Evolutionary conservation across 1,140 invertebrate genomes (phyloP), one percentile per base, ranked within the genome.

Genomic region (Matsumurasca onukii): DNA sequence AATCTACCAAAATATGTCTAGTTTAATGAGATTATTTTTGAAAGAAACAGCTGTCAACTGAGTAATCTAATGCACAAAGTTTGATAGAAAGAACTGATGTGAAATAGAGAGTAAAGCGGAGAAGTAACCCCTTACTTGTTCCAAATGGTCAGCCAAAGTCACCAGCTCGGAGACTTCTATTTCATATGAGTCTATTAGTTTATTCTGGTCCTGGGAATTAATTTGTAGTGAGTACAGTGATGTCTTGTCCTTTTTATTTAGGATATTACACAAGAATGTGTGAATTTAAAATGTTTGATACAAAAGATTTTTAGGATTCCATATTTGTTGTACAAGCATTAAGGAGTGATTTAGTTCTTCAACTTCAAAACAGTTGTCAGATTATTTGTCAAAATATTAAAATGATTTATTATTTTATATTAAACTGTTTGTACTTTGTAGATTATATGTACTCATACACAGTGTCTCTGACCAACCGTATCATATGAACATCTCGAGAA

Each of bases 91-190:
- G 64, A 51, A 30, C 39, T 25, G 51, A 45, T 25, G 29, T 24
- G 48, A 27, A 5, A 66, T 22, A 71, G 22, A 61, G 57, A 25
- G 49, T 20, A 57, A 67, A 34, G 69, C 27, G 22, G 34, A 52
- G 27, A 30, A 64, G 48, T 31, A 34, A 31, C 67, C 15, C 83
- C 89, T 91, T 92, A 92, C 90, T 91, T 92, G 90, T 81, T 92
- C 89, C 78, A 93, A 85, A 75, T 89, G 87, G 82, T 91, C 90
- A 77, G 88, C 87, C 79, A 91, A 84, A 75, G 82, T 83, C 78
- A 88, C 84, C 77, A 91, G 84, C 79, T 91, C 89, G 78, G 85
- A 86, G 75, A 92, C 82, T 81, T 89, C 88, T 82, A 82, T 85
- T 78, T 84, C 86, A 76, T 85, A 86, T 73, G 84, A 84, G 80